Conservation (phyloP, 1,140 invertebrate genomes). For the Onthophagus taurus region DNA sequence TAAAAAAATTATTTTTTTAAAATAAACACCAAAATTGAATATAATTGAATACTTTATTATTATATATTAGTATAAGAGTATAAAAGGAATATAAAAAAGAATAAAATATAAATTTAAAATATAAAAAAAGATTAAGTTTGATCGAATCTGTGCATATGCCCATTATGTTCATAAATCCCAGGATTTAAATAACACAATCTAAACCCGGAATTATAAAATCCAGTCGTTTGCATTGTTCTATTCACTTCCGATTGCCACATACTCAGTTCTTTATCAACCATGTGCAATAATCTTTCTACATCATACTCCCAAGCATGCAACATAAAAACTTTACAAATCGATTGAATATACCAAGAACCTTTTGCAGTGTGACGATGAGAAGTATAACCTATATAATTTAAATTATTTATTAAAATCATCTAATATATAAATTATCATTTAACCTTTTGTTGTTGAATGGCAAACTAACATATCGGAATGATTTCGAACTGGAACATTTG, state of each 20-base stretch:
- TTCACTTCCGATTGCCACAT: slow-evolving; percentile 23
- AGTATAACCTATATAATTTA: slow-evolving; percentile 2
- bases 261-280: slow-evolving; percentile 44
- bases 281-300: slow-evolving; percentile 54
- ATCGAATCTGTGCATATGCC: not conserved
- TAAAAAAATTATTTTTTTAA: too few relatives aligned
- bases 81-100: too few relatives aligned
- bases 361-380: slow-evolving; percentile 49
- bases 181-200: slow-evolving; percentile 54
- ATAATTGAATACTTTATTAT: too few relatives aligned
- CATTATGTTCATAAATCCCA: slow-evolving; percentile 9
- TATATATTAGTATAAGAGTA: too few relatives aligned
- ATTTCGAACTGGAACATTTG: slow-evolving; percentile 1
- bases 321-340: slow-evolving; percentile 65
- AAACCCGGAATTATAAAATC: slow-evolving; percentile 47
- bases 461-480: slow-evolving; percentile 18
- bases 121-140: too few relatives aligned
- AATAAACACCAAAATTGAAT: too few relatives aligned
- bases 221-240: slow-evolving; percentile 43
- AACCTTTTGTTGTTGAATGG: slow-evolving; percentile 16
- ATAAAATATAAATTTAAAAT: too few relatives aligned
- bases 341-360: slow-evolving; percentile 70
- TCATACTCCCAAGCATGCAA: slow-evolving; percentile 52
- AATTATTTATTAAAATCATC: not conserved
- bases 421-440: not conserved